These are phyloP conservation scores for Dallia pectoralis DNA, from an alignment of 2,797 vertebrate genomes.

Conservation along the genomic window DNA sequence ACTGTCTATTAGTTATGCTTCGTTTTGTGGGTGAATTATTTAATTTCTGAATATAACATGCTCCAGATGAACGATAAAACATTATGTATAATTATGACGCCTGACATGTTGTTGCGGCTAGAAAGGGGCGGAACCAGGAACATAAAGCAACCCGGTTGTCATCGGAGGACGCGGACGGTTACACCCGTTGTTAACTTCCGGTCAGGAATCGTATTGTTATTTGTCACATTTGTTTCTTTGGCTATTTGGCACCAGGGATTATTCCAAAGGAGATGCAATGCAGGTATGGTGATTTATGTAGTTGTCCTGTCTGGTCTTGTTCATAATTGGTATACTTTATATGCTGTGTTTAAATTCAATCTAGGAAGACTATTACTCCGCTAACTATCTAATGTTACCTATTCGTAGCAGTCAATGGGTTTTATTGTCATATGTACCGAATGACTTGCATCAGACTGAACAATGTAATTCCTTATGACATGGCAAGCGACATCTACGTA, in stretches of 20 bases:
- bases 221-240: neutral
- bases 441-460: too few relatives aligned
- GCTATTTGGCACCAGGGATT: neutral
- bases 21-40: neutral
- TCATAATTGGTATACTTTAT: too few relatives aligned
- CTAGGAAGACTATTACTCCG: too few relatives aligned
- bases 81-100: neutral
- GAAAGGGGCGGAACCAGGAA: neutral
- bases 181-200: conserved; percentile 3
- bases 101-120: neutral
- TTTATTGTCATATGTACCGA: neutral
- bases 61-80: neutral
- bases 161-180: neutral
- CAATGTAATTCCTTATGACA: too few relatives aligned
- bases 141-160: neutral
- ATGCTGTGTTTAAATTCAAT: too few relatives aligned
- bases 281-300: neutral
- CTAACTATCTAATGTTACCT: neutral
- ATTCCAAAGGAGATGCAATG: neutral
- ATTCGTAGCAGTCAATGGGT: too few relatives aligned
- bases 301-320: neutral
- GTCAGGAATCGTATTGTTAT: neutral
- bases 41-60: neutral
- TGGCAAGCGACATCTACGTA: too few relatives aligned
- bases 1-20: neutral